Base-by-base conservation (phyloP, 2,888 invertebrate genomes). In the Chironomus tentans region DNA sequence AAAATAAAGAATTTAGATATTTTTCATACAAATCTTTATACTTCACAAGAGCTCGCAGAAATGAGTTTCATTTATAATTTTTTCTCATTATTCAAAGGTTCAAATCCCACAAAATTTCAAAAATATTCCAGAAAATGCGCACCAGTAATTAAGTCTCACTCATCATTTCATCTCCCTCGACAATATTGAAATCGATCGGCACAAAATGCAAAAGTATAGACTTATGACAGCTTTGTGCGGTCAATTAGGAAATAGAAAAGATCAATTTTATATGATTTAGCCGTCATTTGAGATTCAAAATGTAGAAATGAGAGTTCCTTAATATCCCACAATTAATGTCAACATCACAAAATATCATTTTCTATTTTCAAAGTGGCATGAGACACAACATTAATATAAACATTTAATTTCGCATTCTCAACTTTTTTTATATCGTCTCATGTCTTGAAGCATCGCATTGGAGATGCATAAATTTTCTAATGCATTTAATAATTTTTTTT, bases 151-250 rank as follows among this genome's bases (percentile, higher is more conserved):
- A 38, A 4, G 1, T 38, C 38, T 10, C 10, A 38, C 38, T 38
- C 10, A 10, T 10, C 10, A 38, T 10, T 28, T 5, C 28, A 28
- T 28, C 7, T 38, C 38, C 38, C 7, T 38, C 38, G 38, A 38
- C 38, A 38, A 10, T 38, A 38, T 38, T 56, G 56, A 56, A 56
- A 56, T 56, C 56, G 56, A 56, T 56, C 56, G 56, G 56, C 56
- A 56, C n/a, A 56, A 15, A 50, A 50, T 38, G 38, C 38, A 38
- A 38, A 56, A 56, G 18, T 15, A 56, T 5, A 38, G 56, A 56
- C 56, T 70, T 47, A 56, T 70, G 70, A 70, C 70, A 70, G 70
- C 56, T 50, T 50, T n/a, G 46, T 62, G 72, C 72, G 72, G 72
- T 72, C 72, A 72, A 72, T 72, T 72, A 72, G 72, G 72, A 61